These are phyloP conservation scores for Chloroceryle amazona DNA, from an alignment of 2,797 vertebrate species.

Conservation along the genomic window DNA sequence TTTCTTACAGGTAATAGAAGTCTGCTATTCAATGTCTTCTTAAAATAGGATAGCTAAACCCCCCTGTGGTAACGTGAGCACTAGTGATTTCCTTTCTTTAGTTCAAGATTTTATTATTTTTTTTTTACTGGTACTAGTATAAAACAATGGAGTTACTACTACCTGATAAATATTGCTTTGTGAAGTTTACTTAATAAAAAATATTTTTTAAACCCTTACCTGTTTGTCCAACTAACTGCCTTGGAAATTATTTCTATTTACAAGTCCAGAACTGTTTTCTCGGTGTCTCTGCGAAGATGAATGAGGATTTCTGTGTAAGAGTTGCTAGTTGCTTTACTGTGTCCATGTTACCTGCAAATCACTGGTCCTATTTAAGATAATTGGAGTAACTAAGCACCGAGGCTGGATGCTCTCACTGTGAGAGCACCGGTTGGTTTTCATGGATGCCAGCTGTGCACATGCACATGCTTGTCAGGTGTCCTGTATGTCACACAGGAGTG, in stretches of 20 bases:
- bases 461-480: background rate
- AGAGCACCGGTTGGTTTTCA: background rate
- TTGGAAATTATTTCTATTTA: background rate
- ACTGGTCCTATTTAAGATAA: background rate
- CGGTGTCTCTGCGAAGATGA: background rate
- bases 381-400: background rate
- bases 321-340: background rate
- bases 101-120: background rate
- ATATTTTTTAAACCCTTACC: background rate
- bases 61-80: fast-evolving
- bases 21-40: background rate
- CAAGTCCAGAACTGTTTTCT: background rate
- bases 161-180: background rate
- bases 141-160: background rate
- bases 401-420: background rate
- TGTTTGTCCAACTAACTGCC: background rate
- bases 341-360: background rate
- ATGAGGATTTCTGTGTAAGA: background rate
- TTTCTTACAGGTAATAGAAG: background rate
- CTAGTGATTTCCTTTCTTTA: background rate
- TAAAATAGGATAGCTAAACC: background rate
- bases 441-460: background rate
- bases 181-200: background rate
- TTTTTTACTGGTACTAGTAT: background rate
- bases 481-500: background rate